Evolutionary conservation across 92 coral and sea anemone species (phyloP), one percentile per base, ranked within the genome.

Genomic region (Micromussa lordhowensis): DNA sequence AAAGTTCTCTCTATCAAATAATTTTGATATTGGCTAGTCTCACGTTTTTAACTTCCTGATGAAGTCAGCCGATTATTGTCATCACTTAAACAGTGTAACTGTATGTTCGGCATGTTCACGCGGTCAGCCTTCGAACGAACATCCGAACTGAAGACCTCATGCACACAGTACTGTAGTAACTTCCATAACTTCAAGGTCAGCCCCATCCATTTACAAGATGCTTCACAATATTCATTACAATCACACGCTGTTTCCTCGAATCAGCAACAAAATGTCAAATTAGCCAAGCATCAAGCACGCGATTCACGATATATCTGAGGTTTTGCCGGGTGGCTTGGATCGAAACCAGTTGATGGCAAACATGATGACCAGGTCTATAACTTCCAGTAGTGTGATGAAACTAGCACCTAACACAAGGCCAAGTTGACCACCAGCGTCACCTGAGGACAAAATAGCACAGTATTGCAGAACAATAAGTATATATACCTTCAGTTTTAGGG

Each of bases 331-430:
- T 22, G 61, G 51, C 61, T 15, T 74, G 14, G 83, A 49, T 77
- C 66, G 36, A 19, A 86, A 77, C 94, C 90, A 91, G 36, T 79
- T 87, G 75, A 83, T 64, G 26, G 81, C 79, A 68, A 87, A 38
- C 87, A 91, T 84, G 40, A 93, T 73, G 16, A 75, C 18, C 13
- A 93, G 86, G 79, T 93, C 96, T 22, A 91, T 17, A 44, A 93
- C 35, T 78, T 93, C 96, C 75, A 93, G 44, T 51, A 93, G 29
- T 12, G 96, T 93, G 61, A 93, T 91, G 70, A 91, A 79, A 59
- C 96, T 93, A 40, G 96, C 96, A 13, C 96, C 96, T 58, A 93
- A 74, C 3, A 93, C 96, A 30, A 93, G 92, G 2, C 94, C 94
- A 15, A 93, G 86, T 86, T 93, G 96, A 4, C 96, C 96, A 58